A percentile compares a stretch with the other conserved stretches of the same genome.
These are phyloP conservation scores for Pygmarrhopalites habei DNA, from an alignment of 1,140 invertebrate species.

Conservation along the genomic window DNA sequence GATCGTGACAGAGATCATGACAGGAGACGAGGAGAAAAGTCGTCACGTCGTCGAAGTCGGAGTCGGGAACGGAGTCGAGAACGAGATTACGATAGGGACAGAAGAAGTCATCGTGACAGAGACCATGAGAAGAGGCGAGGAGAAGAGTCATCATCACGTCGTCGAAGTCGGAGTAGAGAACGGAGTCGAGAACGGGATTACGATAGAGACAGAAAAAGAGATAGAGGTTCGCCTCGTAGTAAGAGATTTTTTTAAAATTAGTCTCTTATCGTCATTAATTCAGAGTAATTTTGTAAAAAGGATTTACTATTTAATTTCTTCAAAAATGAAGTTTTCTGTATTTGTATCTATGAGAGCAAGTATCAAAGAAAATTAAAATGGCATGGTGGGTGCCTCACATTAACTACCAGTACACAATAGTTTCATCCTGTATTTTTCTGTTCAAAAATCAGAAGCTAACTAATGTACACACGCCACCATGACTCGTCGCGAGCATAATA, in stretches of 20 bases:
- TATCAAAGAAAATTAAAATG: no score
- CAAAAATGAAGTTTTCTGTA: neutral
- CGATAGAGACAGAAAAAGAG: conserved; percentile 11
- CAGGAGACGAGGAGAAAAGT: neutral
- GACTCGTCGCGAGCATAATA: no score
- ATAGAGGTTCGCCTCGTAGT: neutral
- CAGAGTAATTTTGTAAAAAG: no score
- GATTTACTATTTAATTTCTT: neutral
- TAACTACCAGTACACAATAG: no score
- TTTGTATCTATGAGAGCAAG: no score
- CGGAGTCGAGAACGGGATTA: conserved; percentile 8
- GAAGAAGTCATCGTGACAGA: conserved; percentile 29
- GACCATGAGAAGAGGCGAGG: conserved; percentile 20
- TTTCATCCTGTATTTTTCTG: no score
- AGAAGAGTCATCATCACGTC: neutral
- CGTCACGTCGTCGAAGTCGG: conserved; percentile 22
- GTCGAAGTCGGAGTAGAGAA: conserved; percentile 19
- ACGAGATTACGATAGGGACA: conserved; percentile 35
- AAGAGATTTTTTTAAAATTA: neutral
- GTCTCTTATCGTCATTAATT: no score
- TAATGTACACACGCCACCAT: no score
- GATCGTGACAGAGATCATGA: conserved; percentile 12
- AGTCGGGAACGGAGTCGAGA: conserved; percentile 33
- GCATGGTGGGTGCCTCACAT: no score
- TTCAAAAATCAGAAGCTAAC: no score